Percentiles rank a stretch among this genome's conserved stretches.
These are phyloP conservation scores for Dioctria rufipes DNA, from an alignment of 2,888 invertebrate species.

Conservation along the genomic window DNA sequence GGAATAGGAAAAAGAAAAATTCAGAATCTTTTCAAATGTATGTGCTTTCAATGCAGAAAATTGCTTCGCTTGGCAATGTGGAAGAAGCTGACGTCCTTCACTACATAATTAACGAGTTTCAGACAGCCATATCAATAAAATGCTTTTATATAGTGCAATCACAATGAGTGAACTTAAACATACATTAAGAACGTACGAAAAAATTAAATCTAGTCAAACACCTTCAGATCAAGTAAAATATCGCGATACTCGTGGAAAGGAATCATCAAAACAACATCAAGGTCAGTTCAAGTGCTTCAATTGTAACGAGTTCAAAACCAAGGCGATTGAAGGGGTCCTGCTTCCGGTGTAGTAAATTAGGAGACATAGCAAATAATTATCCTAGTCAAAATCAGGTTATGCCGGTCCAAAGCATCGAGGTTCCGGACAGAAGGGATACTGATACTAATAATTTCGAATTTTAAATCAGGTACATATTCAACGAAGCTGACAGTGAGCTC, in stretches of 20 bases:
- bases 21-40: conserved; percentile 54
- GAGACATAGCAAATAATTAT: background rate
- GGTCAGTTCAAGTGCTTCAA: conserved; percentile 4
- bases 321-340: background rate
- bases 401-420: background rate
- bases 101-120: conserved; percentile 48
- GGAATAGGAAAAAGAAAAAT: conserved; percentile 36
- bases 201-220: background rate
- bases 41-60: conserved; percentile 51
- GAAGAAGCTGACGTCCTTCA: conserved; percentile 49
- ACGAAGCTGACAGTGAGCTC: background rate
- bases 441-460: conserved; percentile 2
- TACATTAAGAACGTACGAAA: conserved; percentile 43
- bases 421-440: background rate
- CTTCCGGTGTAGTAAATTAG: background rate
- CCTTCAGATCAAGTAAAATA: background rate
- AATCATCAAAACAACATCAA: background rate
- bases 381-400: background rate
- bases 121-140: conserved; percentile 45
- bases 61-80: conserved; percentile 31
- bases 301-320: conserved; percentile 26
- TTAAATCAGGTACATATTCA: background rate
- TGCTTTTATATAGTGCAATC: conserved; percentile 34
- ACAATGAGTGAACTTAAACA: conserved; percentile 44
- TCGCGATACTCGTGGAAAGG: background rate